Evolutionary conservation across 2,888 invertebrate genomes (phyloP).

Genomic region (Amiota communis): DNA sequence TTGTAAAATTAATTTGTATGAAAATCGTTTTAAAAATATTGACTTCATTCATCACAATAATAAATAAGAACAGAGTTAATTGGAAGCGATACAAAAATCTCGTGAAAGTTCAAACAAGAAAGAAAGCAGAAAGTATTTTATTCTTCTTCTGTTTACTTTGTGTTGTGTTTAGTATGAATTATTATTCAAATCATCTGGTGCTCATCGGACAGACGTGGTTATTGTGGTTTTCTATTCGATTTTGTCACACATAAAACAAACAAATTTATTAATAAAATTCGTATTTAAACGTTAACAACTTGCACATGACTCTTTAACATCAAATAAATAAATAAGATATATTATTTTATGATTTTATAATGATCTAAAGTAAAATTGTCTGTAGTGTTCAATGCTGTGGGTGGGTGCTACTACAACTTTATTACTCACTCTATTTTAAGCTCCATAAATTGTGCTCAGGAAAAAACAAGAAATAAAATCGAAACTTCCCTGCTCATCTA

Average conservation of each 20-base stretch:
- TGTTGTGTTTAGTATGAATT: too few species aligned
- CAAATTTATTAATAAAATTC: neutral
- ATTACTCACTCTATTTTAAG: neutral
- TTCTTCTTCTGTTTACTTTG: neutral
- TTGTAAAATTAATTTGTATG: too few species aligned
- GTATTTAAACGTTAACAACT: neutral
- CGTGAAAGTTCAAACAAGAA: too few species aligned
- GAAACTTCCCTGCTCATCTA: constrained; percentile 48
- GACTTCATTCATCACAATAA: too few species aligned
- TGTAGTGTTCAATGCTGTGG: constrained; percentile 38
- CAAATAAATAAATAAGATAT: neutral
- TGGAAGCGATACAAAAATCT: too few species aligned
- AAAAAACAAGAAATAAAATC: too few species aligned
- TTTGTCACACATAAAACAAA: neutral
- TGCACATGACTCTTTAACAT: neutral
- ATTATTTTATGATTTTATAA: neutral
- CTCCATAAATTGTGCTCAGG: constrained; percentile 30
- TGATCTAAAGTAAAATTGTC: too few species aligned
- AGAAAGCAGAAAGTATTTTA: too few species aligned
- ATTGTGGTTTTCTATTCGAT: neutral
- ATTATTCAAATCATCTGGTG: neutral
- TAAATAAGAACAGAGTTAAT: too few species aligned
- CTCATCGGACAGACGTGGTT: neutral
- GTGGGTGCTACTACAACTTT: constrained; percentile 43
- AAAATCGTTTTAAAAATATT: too few species aligned